Evolutionary conservation across 53 echinoderm and acorn worm genomes (phyloP).

Genomic region (Temnopleurus reevesii): DNA sequence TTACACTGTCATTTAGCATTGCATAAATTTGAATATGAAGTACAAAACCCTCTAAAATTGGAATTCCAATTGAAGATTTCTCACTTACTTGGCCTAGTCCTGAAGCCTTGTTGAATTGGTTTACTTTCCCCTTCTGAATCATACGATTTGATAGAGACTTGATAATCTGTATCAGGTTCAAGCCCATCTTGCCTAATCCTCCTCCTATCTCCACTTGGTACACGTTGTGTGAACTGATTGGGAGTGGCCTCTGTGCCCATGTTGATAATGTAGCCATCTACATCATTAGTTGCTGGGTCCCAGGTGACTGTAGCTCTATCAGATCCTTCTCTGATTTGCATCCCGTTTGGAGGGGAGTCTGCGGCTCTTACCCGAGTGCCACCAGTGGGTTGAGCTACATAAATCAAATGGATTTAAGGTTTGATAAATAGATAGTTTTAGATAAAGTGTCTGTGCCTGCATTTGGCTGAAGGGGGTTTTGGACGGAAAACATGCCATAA

Average conservation of each 20-base stretch:
- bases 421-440: too few relatives aligned
- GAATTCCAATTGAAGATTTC: too few relatives aligned
- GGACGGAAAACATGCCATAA: too few relatives aligned
- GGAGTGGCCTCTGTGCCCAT: background rate
- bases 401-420: too few relatives aligned
- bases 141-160: background rate
- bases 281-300: too few relatives aligned
- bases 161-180: background rate
- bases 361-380: too few relatives aligned
- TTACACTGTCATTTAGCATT: too few relatives aligned
- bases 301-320: background rate
- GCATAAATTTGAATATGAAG: too few relatives aligned
- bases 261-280: background rate
- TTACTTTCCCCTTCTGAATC: background rate
- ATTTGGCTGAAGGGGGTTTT: too few relatives aligned
- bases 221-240: background rate
- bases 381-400: too few relatives aligned
- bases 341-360: background rate
- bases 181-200: background rate
- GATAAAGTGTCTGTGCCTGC: too few relatives aligned
- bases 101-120: background rate
- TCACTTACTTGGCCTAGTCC: background rate
- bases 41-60: too few relatives aligned
- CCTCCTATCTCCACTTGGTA: background rate
- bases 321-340: background rate